These are phyloP conservation scores for Villa cingulata DNA, from an alignment of 2,888 invertebrate genomes.

Conservation along the genomic window DNA sequence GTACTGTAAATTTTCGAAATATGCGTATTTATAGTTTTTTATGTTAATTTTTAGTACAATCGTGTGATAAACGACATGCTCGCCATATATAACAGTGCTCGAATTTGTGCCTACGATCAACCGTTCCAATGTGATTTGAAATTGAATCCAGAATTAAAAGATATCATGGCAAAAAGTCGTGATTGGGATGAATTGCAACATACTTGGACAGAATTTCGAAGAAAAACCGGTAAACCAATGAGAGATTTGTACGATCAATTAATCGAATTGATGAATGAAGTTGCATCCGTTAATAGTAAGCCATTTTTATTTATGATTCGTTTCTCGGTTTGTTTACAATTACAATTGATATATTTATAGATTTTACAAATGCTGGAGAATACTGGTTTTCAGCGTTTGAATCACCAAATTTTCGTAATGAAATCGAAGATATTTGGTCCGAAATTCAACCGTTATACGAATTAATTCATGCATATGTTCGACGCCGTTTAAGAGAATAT, in stretches of 20 bases:
- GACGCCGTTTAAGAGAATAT: slow-evolving; percentile 64
- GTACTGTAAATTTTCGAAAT: no score
- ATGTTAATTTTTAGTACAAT: slow-evolving; percentile 58
- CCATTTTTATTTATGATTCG: neutral
- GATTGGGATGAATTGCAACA: slow-evolving; percentile 82
- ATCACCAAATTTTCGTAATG: slow-evolving; percentile 56
- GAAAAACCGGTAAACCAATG: slow-evolving; percentile 67
- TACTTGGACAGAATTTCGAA: slow-evolving; percentile 82
- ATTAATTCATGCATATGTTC: slow-evolving; percentile 76
- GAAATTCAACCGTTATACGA: slow-evolving; percentile 76
- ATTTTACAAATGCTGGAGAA: slow-evolving; percentile 74
- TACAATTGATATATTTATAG: slow-evolving; percentile 36
- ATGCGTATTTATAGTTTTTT: no score
- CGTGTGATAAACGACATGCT: slow-evolving; percentile 79
- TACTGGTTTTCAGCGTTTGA: slow-evolving; percentile 86
- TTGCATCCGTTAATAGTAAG: slow-evolving; percentile 68
- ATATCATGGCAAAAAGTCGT: slow-evolving; percentile 63
- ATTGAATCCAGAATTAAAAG: slow-evolving; percentile 62
- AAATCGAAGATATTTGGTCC: slow-evolving; percentile 71
- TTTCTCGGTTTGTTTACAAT: neutral
- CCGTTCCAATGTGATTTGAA: slow-evolving; percentile 70
- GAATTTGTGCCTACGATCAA: slow-evolving; percentile 72
- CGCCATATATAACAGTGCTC: slow-evolving; percentile 71
- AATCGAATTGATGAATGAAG: slow-evolving; percentile 65
- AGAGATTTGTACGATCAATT: slow-evolving; percentile 69